phyloP scores from a whole-genome alignment of 2,888 invertebrate genomes.

The Dorcus hopei region DNA sequence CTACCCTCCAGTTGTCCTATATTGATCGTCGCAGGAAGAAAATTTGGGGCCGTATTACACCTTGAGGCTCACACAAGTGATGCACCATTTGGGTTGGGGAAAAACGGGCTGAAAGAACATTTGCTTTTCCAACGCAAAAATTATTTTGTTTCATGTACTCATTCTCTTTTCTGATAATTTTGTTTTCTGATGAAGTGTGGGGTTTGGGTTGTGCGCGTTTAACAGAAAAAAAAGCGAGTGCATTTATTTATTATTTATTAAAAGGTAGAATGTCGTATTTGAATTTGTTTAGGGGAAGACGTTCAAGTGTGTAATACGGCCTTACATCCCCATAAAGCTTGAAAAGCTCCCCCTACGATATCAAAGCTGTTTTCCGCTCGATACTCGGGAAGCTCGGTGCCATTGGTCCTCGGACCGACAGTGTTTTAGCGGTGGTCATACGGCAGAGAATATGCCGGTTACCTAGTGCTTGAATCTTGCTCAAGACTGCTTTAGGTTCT shows the following conservation, averaged over 20 bases:
- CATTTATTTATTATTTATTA: too few relatives aligned
- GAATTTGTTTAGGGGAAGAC: too few relatives aligned
- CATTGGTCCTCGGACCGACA: slow-evolving; percentile 38
- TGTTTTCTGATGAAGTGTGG: too few relatives aligned
- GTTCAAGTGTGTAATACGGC: neutral
- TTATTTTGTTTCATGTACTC: too few relatives aligned
- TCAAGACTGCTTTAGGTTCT: slow-evolving; percentile 27
- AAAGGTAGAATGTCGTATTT: too few relatives aligned
- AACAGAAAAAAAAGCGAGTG: too few relatives aligned
- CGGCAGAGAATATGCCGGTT: slow-evolving; percentile 38
- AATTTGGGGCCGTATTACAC: slow-evolving; percentile 17
- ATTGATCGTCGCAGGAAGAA: slow-evolving; percentile 19
- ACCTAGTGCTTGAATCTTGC: slow-evolving; percentile 34
- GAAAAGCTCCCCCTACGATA: slow-evolving; percentile 26
- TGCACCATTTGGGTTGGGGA: too few relatives aligned
- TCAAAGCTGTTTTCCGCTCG: slow-evolving; percentile 48
- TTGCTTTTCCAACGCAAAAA: too few relatives aligned
- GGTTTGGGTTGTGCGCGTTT: too few relatives aligned
- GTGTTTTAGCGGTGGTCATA: slow-evolving; percentile 37
- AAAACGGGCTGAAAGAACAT: too few relatives aligned
- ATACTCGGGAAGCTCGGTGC: slow-evolving; percentile 45
- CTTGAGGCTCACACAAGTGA: neutral
- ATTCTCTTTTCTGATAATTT: too few relatives aligned
- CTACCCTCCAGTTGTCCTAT: slow-evolving; percentile 18
- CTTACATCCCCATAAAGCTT: neutral